phyloP scores from a whole-genome alignment of 2,888 invertebrate genomes.

The Acanthacorydalis orientalis region DNA sequence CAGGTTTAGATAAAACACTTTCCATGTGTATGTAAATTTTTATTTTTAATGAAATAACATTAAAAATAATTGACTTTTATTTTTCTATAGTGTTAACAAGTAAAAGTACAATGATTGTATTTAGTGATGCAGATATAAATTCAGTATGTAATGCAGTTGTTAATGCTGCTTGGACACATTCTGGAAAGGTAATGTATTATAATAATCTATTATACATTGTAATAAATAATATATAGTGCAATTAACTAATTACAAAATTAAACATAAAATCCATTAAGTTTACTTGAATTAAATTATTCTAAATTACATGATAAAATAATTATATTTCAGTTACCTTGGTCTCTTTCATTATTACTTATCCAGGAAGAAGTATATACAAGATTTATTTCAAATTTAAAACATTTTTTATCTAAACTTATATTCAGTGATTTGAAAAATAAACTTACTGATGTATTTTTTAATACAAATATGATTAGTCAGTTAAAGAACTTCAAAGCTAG shows the following conservation, averaged over 20 bases:
- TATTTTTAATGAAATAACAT: neutral
- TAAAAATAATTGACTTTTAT: too few species aligned
- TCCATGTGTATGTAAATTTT: neutral
- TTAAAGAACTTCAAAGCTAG: conserved; percentile 15
- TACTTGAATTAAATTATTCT: neutral
- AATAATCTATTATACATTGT: neutral
- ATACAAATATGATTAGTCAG: conserved; percentile 15
- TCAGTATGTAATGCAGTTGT: conserved; percentile 33
- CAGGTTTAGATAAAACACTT: neutral
- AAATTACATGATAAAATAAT: too few species aligned
- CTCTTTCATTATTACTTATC: conserved; percentile 29
- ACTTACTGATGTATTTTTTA: conserved; percentile 27
- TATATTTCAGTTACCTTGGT: conserved; percentile 29
- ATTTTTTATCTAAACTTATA: conserved; percentile 21
- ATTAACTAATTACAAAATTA: too few species aligned
- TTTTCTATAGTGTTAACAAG: conserved; percentile 22
- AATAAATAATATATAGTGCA: neutral
- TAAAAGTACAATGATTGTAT: conserved; percentile 30
- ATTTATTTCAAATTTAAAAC: conserved; percentile 28
- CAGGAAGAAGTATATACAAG: conserved; percentile 32
- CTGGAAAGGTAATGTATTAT: conserved; percentile 27
- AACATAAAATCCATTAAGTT: too few species aligned
- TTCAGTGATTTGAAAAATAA: conserved; percentile 26
- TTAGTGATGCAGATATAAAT: conserved; percentile 36
- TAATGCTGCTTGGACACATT: conserved; percentile 33